These are phyloP conservation scores for Eulemur mongoz DNA, from an alignment of 2,797 vertebrate species.

Conservation along the genomic window DNA sequence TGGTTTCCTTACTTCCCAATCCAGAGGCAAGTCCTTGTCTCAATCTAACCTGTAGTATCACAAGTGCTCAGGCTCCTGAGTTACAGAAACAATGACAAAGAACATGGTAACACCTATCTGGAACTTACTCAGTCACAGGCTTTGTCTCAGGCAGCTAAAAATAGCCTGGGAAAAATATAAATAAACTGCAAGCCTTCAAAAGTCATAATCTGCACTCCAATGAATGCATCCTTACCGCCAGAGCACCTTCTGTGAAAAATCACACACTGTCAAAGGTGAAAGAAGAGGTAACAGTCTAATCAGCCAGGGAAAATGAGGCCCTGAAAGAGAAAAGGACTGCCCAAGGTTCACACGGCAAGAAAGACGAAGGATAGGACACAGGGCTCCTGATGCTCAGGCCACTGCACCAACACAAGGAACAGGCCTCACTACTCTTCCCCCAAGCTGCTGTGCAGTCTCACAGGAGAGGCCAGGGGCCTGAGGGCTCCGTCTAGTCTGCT, in stretches of 20 bases:
- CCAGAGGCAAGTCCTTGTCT: background rate
- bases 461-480: background rate
- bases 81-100: background rate
- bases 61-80: background rate
- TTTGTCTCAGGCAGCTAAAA: constrained; percentile 50
- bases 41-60: background rate
- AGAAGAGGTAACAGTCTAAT: background rate
- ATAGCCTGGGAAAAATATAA: constrained; percentile 48
- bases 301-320: background rate
- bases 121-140: constrained; percentile 1
- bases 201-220: constrained; percentile 18
- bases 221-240: constrained; percentile 24
- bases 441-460: background rate
- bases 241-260: constrained; percentile 55
- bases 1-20: background rate
- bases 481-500: background rate
- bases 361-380: background rate
- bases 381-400: background rate
- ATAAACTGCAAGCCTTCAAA: constrained; percentile 44
- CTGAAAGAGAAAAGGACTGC: constrained; percentile 5
- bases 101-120: background rate
- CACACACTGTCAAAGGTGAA: constrained; percentile 30
- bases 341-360: background rate
- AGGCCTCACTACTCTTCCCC: background rate
- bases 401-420: background rate